Base-by-base conservation (phyloP, 2,888 invertebrate species). In the Cerceris ruficornis region DNA sequence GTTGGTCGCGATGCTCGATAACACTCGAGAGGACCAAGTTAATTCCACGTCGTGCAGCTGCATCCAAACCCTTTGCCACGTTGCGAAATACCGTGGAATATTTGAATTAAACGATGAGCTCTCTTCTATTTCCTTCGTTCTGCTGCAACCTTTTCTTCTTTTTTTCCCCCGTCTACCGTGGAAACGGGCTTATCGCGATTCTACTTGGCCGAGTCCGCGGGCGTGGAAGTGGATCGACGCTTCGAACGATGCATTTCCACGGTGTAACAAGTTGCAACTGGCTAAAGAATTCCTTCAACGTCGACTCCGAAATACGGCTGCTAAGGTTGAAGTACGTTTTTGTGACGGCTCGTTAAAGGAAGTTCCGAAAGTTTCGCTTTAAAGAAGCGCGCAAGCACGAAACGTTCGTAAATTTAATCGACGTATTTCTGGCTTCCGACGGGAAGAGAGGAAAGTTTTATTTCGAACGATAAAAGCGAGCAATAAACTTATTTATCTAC, bases 1-100 rank as follows among this genome's bases (percentile, higher is more conserved):
- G 71, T 68, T 46, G 71, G 80, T 73, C 76, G 77, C 75, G 75
- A 76, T 74, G 80, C 75, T 81, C 78, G 73, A 85, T 85, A 77
- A 85, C 64, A 73, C 75, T 86, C 81, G 70, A 61, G 73, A 69
- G 71, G 69, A 77, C 75, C 72, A 85, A 73, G 81, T 73, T 86
- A 78, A 84, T 84, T 81, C 72, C 50, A 28, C 76, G 62, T 9
- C 15, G 54, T 78, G 74, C 82, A 77, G 65, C 76, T 77, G 74
- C 74, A 65, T 54, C 69, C 77, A 50, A 60, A 28, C 28, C 4
- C 64, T 49, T 39, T 62, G 55, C 15, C 52, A 49, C 50, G 28
- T 42, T 28, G 58, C 50, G 49, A 54, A 61, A 39, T 52, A 28
- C 58, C 28, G 8, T 15, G 49, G 65, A 84, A 70, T 58, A 75